Conservation (phyloP, 2,888 invertebrate genomes). For the Cheiracanthium punctorium region DNA sequence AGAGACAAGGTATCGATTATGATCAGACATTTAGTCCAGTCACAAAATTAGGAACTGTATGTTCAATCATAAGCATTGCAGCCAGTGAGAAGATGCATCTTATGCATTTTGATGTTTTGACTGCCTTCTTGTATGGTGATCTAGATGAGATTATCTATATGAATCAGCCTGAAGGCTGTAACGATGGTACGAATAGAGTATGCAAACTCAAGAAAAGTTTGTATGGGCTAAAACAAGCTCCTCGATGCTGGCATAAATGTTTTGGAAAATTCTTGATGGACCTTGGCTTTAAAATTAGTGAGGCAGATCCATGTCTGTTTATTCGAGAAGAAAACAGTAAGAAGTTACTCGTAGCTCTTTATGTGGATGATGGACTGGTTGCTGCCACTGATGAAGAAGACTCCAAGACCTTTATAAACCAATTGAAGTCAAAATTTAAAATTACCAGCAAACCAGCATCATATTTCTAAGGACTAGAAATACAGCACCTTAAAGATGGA, state of each 20-base stretch:
- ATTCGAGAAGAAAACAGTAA: no score
- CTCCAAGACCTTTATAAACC: no score
- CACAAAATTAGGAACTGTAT: constrained; percentile 5
- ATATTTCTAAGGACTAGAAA: no score
- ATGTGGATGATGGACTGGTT: no score
- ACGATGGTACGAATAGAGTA: constrained; percentile 21
- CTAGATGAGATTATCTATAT: constrained; percentile 6
- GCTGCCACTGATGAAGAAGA: no score
- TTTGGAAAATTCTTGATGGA: constrained; percentile 5
- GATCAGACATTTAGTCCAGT: not conserved
- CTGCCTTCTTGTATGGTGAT: constrained; percentile 14
- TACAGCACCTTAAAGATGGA: not conserved
- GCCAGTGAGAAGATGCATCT: constrained; percentile 28
- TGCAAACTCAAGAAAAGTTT: constrained; percentile 34
- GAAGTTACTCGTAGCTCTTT: no score
- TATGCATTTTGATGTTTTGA: constrained; percentile 16
- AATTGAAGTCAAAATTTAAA: no score
- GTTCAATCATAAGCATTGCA: constrained; percentile 9
- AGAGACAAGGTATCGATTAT: not conserved
- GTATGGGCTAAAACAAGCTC: constrained; percentile 49
- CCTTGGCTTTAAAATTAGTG: constrained; percentile 5
- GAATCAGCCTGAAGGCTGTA: constrained; percentile 47
- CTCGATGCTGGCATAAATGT: constrained; percentile 44
- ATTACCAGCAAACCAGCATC: no score
- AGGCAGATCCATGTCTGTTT: no score